Conservation (phyloP, 2,113 vertebrate genomes). For the Pseudopipra pipra region DNA sequence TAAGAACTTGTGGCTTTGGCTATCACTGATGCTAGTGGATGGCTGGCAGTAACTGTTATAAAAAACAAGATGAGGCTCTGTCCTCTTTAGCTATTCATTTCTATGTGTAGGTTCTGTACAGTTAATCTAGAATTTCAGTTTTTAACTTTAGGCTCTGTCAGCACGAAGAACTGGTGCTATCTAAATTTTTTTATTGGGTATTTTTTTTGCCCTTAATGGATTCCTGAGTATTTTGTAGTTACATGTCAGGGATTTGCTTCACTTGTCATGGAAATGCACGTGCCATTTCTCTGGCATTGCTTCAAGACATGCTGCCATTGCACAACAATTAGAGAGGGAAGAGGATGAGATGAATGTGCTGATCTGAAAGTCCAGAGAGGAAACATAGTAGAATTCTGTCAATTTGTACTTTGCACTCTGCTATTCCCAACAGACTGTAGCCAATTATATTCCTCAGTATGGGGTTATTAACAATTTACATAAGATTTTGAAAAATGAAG, state of each 20-base stretch:
- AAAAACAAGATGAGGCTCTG: not conserved
- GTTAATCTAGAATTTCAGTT: not conserved
- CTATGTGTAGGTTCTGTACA: not conserved
- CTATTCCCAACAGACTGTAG: not conserved
- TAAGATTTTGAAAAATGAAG: not conserved
- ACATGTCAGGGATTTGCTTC: not conserved
- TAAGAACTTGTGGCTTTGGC: not conserved
- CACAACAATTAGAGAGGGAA: not conserved
- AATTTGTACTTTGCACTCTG: not conserved
- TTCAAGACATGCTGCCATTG: not conserved
- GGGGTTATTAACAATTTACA: not conserved
- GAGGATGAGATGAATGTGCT: not conserved
- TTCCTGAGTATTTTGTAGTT: not conserved
- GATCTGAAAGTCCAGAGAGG: not conserved
- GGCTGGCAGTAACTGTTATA: not conserved
- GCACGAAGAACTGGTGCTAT: not conserved
- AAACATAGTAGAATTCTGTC: not conserved
- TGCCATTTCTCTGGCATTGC: not conserved
- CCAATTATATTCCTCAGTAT: not conserved
- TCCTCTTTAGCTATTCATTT: not conserved
- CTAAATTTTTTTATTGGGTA: not conserved
- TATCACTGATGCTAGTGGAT: not conserved
- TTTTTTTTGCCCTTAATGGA: not conserved
- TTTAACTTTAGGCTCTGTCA: slow-evolving; percentile 5
- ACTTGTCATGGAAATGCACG: not conserved